Base-by-base conservation (phyloP, 1,140 invertebrate species). In the Rhagoletis pomonella region DNA sequence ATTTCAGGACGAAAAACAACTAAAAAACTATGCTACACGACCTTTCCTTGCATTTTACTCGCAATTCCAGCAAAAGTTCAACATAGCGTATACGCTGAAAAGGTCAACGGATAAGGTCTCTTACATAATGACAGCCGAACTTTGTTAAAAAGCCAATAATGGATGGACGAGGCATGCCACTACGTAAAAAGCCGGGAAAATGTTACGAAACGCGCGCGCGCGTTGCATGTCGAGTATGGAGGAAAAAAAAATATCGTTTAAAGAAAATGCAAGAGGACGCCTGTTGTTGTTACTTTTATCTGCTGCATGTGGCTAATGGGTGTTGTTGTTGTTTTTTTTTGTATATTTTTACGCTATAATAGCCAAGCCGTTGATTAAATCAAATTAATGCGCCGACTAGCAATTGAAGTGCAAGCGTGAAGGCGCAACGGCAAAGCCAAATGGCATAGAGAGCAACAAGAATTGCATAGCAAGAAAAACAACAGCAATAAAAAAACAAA, bases 91-190 rank as follows among this genome's bases (percentile, higher is more conserved):
- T 3, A 39, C 19, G 17, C n/a, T 9, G 17, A 81, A 81, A 81
- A 81, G 73, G 73, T 81, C 73, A 81, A 81, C 47, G 47, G 73
- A 81, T 81, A 81, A 81, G 73, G 73, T 81, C 73, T 81, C 55
- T 55, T 55, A 81, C 73, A 50, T 81, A 81, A 81, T 81, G 47
- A 29, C 73, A 55, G 73, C 73, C 73, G 19, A 81, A 81, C n/a
- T 81, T 55, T 29, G 73, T 17, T 81, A 19, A 44, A 47, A 50
- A 47, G 44, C 44, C 1, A 14, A n/a, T 29, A 6, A n/a, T 47
- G 29, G 29, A 29, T 29, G 29, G 29, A 73, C 17, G 19, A 12
- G 42, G 14, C 44, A 47, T 73, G 42, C 10, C 69, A 17, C 12
- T 73, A 73, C 44, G 69, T 73, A 39, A 73, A 73, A 29, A 29